Evolutionary conservation across 2,113 vertebrate genomes (phyloP).

Genomic region (Delphinapterus leucas): DNA sequence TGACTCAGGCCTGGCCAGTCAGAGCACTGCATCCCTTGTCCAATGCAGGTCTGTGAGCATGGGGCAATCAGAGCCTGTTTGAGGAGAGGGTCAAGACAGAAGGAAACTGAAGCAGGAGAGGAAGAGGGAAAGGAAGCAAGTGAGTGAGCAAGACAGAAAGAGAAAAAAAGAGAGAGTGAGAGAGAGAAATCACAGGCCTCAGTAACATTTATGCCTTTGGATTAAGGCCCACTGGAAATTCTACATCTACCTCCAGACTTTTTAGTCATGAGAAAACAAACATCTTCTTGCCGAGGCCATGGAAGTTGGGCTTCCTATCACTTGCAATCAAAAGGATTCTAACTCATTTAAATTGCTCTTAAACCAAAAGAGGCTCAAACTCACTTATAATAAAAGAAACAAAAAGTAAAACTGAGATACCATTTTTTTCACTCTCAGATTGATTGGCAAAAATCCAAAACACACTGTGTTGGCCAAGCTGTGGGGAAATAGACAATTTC

Average conservation of each 20-base stretch:
- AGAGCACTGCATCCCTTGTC: too few species aligned
- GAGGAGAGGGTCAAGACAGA: background rate
- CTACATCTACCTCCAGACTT: background rate
- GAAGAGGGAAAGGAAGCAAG: background rate
- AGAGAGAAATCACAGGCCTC: background rate
- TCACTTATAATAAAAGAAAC: background rate
- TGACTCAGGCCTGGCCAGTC: background rate
- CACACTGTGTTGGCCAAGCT: background rate
- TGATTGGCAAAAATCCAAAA: conserved; percentile 33
- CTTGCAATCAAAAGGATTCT: background rate
- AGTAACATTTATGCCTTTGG: background rate
- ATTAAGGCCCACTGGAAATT: background rate
- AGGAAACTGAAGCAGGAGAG: background rate
- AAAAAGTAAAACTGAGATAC: background rate
- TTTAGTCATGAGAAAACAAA: background rate
- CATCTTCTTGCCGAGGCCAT: background rate
- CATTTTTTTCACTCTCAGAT: background rate
- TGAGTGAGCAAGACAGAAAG: background rate
- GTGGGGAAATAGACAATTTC: background rate
- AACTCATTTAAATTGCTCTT: background rate
- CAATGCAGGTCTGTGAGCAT: background rate
- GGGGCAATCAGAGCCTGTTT: background rate
- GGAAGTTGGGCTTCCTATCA: background rate
- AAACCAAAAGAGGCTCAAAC: background rate
- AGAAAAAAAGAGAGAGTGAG: background rate